These are phyloP conservation scores for Cathartes aura DNA, from an alignment of 2,113 vertebrate species.

Conservation along the genomic window DNA sequence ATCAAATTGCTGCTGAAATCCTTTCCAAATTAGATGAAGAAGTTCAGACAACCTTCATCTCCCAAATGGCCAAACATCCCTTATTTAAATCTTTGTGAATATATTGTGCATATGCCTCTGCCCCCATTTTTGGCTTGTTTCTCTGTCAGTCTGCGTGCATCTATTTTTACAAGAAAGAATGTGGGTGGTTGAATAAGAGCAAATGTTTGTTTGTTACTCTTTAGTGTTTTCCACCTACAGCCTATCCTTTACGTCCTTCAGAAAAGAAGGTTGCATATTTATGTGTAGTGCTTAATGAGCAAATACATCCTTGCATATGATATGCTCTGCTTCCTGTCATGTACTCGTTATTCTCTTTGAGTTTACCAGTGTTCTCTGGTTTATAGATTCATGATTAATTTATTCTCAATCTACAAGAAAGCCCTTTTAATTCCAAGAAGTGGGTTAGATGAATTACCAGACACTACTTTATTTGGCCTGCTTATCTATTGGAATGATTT, in stretches of 20 bases:
- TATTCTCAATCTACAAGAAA: slow-evolving; percentile 63
- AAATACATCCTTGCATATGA: slow-evolving; percentile 63
- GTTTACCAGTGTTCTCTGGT: slow-evolving; percentile 51
- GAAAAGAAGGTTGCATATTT: slow-evolving; percentile 57
- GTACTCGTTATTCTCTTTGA: slow-evolving; percentile 62
- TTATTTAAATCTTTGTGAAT: not conserved
- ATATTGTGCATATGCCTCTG: not conserved
- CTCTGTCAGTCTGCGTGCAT: not conserved
- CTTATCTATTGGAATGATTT: slow-evolving; percentile 29
- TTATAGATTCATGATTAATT: slow-evolving; percentile 69
- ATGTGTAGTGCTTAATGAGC: slow-evolving; percentile 55
- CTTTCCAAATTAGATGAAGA: slow-evolving; percentile 10
- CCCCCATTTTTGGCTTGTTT: not conserved
- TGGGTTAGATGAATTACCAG: slow-evolving; percentile 53
- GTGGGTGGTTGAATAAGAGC: not conserved
- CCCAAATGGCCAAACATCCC: not conserved
- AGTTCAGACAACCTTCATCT: not conserved
- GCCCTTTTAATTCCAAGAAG: slow-evolving; percentile 61
- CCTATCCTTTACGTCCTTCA: slow-evolving; percentile 13
- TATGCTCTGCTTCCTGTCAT: slow-evolving; percentile 61
- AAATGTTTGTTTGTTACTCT: slow-evolving; percentile 34
- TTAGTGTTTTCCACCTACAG: slow-evolving; percentile 32
- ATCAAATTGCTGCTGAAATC: slow-evolving; percentile 21
- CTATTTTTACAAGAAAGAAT: not conserved
- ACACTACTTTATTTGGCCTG: slow-evolving; percentile 17